Evolutionary conservation across 2,113 vertebrate genomes (phyloP).

Genomic region (Chlorodrepanis virens): DNA sequence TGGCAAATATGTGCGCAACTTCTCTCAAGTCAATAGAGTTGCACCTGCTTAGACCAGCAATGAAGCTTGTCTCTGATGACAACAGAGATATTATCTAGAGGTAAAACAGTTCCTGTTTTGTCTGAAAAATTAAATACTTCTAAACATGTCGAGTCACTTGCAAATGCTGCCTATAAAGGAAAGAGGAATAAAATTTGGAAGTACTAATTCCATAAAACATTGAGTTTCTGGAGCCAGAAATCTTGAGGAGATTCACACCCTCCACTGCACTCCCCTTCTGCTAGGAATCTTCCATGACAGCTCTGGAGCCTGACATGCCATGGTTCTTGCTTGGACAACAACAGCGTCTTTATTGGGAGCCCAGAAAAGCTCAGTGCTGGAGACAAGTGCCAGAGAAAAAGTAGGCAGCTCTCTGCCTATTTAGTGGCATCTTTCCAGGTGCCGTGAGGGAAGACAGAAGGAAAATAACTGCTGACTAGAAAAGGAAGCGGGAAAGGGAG

Average conservation of each 20-base stretch:
- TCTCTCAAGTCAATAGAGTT: background rate
- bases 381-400: background rate
- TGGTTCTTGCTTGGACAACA: background rate
- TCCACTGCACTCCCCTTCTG: background rate
- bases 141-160: background rate
- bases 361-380: background rate
- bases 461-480: background rate
- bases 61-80: constrained; percentile 8
- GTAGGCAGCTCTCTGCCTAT: background rate
- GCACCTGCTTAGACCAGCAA: constrained; percentile 25
- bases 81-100: constrained; percentile 17
- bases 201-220: background rate
- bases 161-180: background rate
- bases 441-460: background rate
- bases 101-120: constrained; percentile 34
- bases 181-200: background rate
- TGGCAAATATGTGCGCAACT: constrained; percentile 1
- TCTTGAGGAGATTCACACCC: background rate
- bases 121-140: constrained; percentile 29
- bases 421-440: background rate
- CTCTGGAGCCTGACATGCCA: background rate
- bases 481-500: background rate
- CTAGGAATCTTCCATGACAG: background rate
- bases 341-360: background rate
- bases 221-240: background rate